Base-by-base conservation (phyloP, 2,888 invertebrate genomes). In the Cephus nigrinus region DNA sequence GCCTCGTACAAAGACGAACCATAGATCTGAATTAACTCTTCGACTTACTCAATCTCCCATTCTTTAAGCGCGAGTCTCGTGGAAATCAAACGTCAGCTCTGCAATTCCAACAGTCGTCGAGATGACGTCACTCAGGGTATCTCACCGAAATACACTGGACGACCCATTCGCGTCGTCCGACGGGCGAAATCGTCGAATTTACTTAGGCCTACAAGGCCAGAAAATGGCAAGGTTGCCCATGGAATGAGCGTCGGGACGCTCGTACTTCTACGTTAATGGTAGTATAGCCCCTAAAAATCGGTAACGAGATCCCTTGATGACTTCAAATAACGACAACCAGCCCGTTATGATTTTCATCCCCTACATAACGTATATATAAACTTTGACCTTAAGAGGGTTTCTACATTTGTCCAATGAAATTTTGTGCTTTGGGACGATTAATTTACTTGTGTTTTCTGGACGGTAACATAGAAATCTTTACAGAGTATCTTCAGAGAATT, bases 341-440 rank as follows among this genome's bases (percentile, higher is more conserved):
- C 31, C 71, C 71, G 71, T 33, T 71, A 32, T 31, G 23, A 55
- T 55, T 23, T 55, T 23, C 55, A 55, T 55, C 55, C 55, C 55
- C 55, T 55, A 55, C 55, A 9, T 15, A 23, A 23, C 55, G 2
- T 55, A 55, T 23, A 9, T 23, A 9, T 55, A 9, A 55, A 55
- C 55, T 55, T 35, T 23, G 68, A 23, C 73, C 73, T 69, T 76
- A 75, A 77, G 77, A 75, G 77, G 77, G 74, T 77, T 77, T 74
- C 69, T 40, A 77, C 75, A 77, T 77, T 77, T 75, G 55, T 23
- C 55, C 55, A 55, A 55, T 55, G 55, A 55, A 55, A 55, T 55
- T 55, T 55, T 55, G 9, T 55, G 9, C 55, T 55, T 15, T 55
- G 55, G 55, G 23, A 55, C 55, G 9, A 55, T 55, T 55, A 55